These are phyloP conservation scores for Limnephilus marmoratus DNA, from an alignment of 2,888 invertebrate species.

Conservation along the genomic window DNA sequence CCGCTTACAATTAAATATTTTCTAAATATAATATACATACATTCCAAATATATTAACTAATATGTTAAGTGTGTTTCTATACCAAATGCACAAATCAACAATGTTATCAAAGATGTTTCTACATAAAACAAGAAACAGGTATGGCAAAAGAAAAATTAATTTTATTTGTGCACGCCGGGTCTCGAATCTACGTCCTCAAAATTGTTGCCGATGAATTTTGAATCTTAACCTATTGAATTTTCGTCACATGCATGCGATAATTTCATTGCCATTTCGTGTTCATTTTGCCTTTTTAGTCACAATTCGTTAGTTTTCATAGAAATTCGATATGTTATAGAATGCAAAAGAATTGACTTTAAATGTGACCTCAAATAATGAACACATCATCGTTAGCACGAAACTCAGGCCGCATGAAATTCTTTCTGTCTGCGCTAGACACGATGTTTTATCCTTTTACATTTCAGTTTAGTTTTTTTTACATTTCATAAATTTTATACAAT, in stretches of 20 bases:
- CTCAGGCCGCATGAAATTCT: neutral
- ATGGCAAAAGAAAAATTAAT: neutral
- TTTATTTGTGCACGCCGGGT: too few species aligned
- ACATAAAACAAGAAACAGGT: neutral
- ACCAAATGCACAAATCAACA: neutral
- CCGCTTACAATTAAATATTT: neutral
- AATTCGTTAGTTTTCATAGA: neutral
- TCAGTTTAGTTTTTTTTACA: neutral
- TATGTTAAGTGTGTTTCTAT: neutral
- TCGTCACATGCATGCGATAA: too few species aligned
- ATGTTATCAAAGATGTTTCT: neutral
- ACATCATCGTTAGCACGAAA: neutral
- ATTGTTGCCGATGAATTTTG: too few species aligned
- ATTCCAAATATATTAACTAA: neutral
- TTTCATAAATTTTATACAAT: neutral
- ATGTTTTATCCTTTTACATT: neutral
- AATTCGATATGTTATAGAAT: neutral
- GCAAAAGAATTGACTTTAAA: neutral
- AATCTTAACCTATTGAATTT: too few species aligned
- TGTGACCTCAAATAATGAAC: neutral
- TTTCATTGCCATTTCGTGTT: neutral
- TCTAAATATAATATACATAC: neutral
- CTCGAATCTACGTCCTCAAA: too few species aligned
- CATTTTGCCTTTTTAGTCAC: neutral
- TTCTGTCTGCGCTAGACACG: slow-evolving; percentile 6